Percentiles rank a stretch among this genome's conserved stretches.
Conservation (phyloP, 2,888 invertebrate species). For the Sarcophaga caerulescens region DNA sequence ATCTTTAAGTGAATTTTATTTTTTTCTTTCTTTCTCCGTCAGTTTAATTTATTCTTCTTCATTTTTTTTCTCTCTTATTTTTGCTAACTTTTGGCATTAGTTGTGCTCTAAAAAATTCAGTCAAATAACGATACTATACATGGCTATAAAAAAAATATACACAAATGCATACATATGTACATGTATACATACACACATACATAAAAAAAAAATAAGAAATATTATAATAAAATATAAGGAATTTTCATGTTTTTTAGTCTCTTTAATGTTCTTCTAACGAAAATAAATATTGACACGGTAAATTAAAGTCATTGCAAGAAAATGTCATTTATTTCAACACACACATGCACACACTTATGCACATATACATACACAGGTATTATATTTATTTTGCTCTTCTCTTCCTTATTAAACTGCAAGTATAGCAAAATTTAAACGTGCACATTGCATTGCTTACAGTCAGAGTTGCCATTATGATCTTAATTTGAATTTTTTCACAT, state of each 20-base stretch:
- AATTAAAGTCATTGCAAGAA: slow-evolving; percentile 75
- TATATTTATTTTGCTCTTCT: neutral
- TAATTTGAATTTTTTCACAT: too few species aligned
- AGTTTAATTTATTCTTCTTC: slow-evolving; percentile 36
- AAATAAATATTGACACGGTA: slow-evolving; percentile 78
- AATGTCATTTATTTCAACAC: slow-evolving; percentile 66
- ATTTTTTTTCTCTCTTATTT: slow-evolving; percentile 5
- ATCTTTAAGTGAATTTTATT: neutral
- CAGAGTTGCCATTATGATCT: slow-evolving; percentile 42
- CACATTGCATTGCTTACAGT: slow-evolving; percentile 62
- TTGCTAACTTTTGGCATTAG: slow-evolving; percentile 56
- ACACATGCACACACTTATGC: neutral
- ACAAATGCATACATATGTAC: neutral
- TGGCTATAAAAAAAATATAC: neutral
- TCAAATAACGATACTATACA: neutral
- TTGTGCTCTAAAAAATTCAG: slow-evolving; percentile 56
- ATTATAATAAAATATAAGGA: slow-evolving; percentile 8
- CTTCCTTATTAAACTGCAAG: neutral
- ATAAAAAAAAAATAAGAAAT: slow-evolving; percentile 16
- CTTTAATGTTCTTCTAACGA: slow-evolving; percentile 66
- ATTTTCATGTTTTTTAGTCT: slow-evolving; percentile 23
- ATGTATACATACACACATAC: neutral
- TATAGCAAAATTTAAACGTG: neutral
- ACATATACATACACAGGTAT: neutral
- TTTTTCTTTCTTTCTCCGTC: neutral